Percentiles rank a stretch among this genome's conserved stretches.
Evolutionary conservation across 2,888 invertebrate genomes (phyloP).

Genomic region (Hyppa rectilinea): DNA sequence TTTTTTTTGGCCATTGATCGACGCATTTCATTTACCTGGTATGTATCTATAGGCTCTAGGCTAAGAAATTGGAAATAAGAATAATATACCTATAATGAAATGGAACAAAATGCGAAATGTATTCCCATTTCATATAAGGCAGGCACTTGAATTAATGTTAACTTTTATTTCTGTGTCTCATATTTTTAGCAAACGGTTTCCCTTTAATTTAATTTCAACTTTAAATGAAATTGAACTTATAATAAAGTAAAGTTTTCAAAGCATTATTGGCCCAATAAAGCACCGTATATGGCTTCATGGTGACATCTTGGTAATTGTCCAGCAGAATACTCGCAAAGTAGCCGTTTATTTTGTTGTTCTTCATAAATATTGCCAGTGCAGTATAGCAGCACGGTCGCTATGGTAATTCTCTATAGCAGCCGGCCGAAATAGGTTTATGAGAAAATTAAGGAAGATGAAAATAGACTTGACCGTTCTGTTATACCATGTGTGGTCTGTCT

Average conservation of each 20-base stretch:
- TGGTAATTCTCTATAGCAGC: conserved; percentile 38
- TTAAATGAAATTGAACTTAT: conserved; percentile 25
- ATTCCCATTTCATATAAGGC: neutral
- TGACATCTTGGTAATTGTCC: conserved; percentile 57
- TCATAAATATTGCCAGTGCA: conserved; percentile 25
- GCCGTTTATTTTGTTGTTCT: conserved; percentile 42
- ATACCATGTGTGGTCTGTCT: conserved; percentile 28
- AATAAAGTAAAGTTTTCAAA: conserved; percentile 25
- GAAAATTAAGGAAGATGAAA: conserved; percentile 37
- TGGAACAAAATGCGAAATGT: neutral
- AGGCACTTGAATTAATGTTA: neutral
- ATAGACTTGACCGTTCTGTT: conserved; percentile 12
- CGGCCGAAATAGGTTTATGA: conserved; percentile 35
- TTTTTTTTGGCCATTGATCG: too few relatives aligned
- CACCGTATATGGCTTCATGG: conserved; percentile 51
- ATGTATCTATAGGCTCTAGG: neutral
- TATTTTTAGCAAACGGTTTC: neutral
- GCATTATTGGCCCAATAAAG: conserved; percentile 31
- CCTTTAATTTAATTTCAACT: conserved; percentile 16
- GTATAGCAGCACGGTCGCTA: conserved; percentile 2
- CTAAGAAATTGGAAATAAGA: neutral
- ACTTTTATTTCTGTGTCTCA: conserved; percentile 10
- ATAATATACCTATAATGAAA: too few relatives aligned
- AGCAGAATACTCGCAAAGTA: conserved; percentile 39
- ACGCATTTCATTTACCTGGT: neutral